Percentiles rank a stretch among this genome's conserved stretches.
These are phyloP conservation scores for Neodon shergylaensis DNA, from an alignment of 2,113 vertebrate genomes.

Conservation along the genomic window DNA sequence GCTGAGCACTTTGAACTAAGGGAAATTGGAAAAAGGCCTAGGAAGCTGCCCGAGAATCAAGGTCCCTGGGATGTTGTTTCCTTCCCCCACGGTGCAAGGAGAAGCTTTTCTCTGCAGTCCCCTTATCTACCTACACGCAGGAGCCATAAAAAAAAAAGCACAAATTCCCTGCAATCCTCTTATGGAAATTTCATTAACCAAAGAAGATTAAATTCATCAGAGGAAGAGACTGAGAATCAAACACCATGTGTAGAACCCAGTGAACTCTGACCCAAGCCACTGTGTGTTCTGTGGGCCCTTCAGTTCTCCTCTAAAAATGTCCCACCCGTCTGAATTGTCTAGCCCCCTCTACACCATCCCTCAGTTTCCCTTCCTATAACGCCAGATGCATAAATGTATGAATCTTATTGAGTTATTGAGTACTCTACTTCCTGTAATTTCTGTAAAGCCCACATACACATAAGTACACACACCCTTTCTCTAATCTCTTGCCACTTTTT, in stretches of 20 bases:
- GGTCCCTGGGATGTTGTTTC: neutral
- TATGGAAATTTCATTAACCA: constrained; percentile 44
- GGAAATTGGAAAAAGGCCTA: neutral
- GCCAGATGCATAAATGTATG: neutral
- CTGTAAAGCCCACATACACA: neutral
- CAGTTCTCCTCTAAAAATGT: neutral
- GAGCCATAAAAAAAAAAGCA: neutral
- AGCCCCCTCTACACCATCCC: too few relatives aligned
- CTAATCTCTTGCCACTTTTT: neutral
- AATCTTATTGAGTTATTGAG: neutral
- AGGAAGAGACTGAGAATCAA: constrained; percentile 24
- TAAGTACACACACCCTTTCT: neutral
- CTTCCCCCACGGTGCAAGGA: neutral
- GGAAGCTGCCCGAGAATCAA: neutral
- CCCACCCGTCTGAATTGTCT: neutral
- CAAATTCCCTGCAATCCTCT: neutral
- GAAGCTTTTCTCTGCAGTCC: neutral
- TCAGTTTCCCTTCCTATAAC: neutral
- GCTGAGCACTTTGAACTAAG: constrained; percentile 27
- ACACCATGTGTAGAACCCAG: neutral
- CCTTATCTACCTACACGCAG: constrained; percentile 22
- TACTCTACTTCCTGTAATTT: neutral
- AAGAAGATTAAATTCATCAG: constrained; percentile 34
- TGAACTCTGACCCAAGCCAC: neutral
- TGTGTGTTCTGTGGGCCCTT: neutral